Conservation (phyloP, 2,888 invertebrate genomes). For the Ectobius pallidus region DNA sequence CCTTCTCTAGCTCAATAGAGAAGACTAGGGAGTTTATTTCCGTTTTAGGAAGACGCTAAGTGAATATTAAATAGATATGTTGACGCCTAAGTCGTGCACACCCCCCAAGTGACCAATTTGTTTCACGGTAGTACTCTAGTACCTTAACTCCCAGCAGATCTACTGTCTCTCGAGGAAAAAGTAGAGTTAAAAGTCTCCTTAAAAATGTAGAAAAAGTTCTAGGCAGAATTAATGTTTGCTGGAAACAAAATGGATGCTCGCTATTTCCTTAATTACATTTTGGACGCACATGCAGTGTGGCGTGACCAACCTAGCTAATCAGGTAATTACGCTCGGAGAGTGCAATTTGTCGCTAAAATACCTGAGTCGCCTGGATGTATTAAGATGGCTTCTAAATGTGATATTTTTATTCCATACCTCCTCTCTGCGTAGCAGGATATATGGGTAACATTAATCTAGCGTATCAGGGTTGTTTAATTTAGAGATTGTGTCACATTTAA, state of each 20-base stretch:
- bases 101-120: neutral
- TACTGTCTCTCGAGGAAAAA: neutral
- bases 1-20: too few relatives aligned
- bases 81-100: neutral
- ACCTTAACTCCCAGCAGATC: neutral
- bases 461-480: too few relatives aligned
- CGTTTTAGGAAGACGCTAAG: neutral
- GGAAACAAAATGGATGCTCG: conserved; percentile 5
- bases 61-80: conserved; percentile 22
- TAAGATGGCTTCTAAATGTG: too few relatives aligned
- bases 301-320: conserved; percentile 18
- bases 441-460: too few relatives aligned
- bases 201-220: too few relatives aligned
- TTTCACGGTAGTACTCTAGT: neutral
- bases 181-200: too few relatives aligned
- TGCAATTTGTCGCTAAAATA: neutral
- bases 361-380: too few relatives aligned
- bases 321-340: neutral
- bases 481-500: too few relatives aligned
- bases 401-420: too few relatives aligned
- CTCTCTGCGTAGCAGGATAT: too few relatives aligned
- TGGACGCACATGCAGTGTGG: neutral
- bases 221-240: conserved; percentile 1
- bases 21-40: neutral
- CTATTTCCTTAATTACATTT: conserved; percentile 22